Percentiles rank a stretch among this genome's conserved stretches.
phyloP scores from a whole-genome alignment of 35 echinoderm and acorn worm species.

The Nesometra sesokonis region DNA sequence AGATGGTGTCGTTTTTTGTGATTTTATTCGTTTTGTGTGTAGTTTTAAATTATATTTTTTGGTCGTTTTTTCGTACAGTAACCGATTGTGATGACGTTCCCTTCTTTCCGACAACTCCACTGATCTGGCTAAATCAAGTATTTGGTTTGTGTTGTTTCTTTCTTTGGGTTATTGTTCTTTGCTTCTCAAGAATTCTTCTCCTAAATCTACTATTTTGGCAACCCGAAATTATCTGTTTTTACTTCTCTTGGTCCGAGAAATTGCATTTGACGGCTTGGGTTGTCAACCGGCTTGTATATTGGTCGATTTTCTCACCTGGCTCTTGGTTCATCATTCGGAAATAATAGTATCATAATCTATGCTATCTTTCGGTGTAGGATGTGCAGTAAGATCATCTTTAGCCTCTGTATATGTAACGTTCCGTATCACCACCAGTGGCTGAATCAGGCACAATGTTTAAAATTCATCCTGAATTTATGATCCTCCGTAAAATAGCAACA shows the following conservation, averaged over 20 bases:
- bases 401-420: slow-evolving; percentile 12
- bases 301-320: slow-evolving; percentile 36
- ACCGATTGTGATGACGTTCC: neutral
- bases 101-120: slow-evolving; percentile 14
- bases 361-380: slow-evolving; percentile 29
- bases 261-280: slow-evolving; percentile 41
- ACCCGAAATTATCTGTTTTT: slow-evolving; percentile 23
- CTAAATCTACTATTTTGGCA: slow-evolving; percentile 25
- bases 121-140: slow-evolving; percentile 2
- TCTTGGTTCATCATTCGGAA: slow-evolving; percentile 41
- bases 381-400: neutral
- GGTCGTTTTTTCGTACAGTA: neutral
- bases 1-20: neutral
- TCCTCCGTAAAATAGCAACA: slow-evolving; percentile 44
- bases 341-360: slow-evolving; percentile 42
- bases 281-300: slow-evolving; percentile 34
- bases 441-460: no score
- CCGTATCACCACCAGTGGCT: neutral
- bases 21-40: no score
- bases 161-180: slow-evolving; percentile 1
- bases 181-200: slow-evolving; percentile 14
- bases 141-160: no score
- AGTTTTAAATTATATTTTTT: neutral
- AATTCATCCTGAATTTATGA: slow-evolving; percentile 26
- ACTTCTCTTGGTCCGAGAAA: slow-evolving; percentile 47